Evolutionary conservation across 2,113 vertebrate species (phyloP).

Genomic region (Paramormyrops kingsleyae): DNA sequence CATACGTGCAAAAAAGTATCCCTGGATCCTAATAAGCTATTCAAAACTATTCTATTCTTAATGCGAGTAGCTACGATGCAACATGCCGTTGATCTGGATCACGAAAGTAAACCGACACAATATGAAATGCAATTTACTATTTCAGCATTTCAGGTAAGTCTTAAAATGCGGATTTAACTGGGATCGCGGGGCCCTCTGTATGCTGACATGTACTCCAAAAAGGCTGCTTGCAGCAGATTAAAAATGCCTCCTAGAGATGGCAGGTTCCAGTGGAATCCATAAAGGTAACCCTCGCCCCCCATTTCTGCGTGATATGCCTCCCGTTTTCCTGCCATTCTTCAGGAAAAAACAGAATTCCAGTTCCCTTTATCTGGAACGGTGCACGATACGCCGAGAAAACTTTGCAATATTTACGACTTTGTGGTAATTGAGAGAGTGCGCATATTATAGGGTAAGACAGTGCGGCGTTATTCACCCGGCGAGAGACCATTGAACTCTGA

Average conservation of each 20-base stretch:
- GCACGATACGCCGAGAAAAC: not conserved
- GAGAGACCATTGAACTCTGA: not conserved
- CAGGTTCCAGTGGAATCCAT: not conserved
- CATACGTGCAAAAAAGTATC: not conserved
- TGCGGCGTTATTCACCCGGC: not conserved
- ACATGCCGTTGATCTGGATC: not conserved
- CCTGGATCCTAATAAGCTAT: not conserved
- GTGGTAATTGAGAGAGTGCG: not conserved
- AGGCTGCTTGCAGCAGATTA: not conserved
- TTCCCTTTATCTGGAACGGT: not conserved
- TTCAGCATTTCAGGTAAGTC: not conserved
- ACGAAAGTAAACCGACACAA: not conserved
- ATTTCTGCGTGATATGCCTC: not conserved
- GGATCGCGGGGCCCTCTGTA: not conserved
- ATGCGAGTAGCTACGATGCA: not conserved
- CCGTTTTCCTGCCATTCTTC: too few species aligned
- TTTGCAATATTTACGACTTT: not conserved
- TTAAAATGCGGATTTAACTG: not conserved
- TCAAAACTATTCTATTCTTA: not conserved
- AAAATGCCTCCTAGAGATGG: slow-evolving; percentile 6
- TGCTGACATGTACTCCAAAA: not conserved
- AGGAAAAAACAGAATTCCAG: not conserved
- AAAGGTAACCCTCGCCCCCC: not conserved
- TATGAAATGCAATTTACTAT: not conserved
- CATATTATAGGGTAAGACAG: not conserved